Evolutionary conservation across 1,140 invertebrate genomes (phyloP).

Genomic region (Drosophila azteca): DNA sequence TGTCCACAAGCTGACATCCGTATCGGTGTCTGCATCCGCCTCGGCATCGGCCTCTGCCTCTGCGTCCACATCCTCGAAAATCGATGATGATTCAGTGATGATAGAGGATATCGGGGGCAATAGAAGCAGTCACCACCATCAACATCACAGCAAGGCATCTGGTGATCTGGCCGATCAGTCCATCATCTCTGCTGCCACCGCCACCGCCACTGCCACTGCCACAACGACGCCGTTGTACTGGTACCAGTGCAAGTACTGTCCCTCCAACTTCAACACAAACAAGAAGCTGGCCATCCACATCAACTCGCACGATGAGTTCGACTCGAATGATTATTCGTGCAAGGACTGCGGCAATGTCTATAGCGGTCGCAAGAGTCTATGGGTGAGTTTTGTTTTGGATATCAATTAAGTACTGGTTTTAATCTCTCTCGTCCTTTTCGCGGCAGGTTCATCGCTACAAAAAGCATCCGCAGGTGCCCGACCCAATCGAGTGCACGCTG

Average conservation of each 20-base stretch:
- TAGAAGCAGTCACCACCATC: background rate
- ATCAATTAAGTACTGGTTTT: no score
- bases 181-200: background rate
- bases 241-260: conserved; percentile 83
- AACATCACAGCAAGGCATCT: background rate
- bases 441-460: conserved; percentile 81
- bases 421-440: no score
- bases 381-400: conserved; percentile 54
- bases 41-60: background rate
- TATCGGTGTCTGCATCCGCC: conserved; percentile 20
- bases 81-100: conserved; percentile 23
- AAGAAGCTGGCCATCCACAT: conserved; percentile 83
- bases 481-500: conserved; percentile 76
- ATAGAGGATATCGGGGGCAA: background rate
- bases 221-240: conserved; percentile 64
- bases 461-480: conserved; percentile 81
- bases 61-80: conserved; percentile 12
- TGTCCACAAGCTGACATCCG: conserved; percentile 46
- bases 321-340: conserved; percentile 82
- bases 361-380: conserved; percentile 81
- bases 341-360: conserved; percentile 83
- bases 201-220: background rate
- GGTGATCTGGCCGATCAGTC: conserved; percentile 28
- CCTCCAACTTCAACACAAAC: conserved; percentile 81
- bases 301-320: conserved; percentile 82